Evolutionary conservation across 2,888 invertebrate genomes (phyloP).

Genomic region (Pristionchus arcanus): DNA sequence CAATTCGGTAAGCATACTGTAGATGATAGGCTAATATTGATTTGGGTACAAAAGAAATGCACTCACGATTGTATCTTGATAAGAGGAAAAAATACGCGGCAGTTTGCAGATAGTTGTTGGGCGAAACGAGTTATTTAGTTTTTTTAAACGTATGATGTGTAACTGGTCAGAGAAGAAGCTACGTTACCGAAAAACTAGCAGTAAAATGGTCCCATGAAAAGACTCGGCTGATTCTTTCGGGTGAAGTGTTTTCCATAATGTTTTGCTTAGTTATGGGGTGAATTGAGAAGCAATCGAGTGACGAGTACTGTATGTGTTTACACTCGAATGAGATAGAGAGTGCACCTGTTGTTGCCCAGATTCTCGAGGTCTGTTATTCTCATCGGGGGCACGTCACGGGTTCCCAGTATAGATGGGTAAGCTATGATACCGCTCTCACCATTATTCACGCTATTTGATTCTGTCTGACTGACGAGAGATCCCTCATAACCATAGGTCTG

Average conservation of each 20-base stretch:
- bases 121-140: no score
- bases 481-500: neutral
- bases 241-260: neutral
- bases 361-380: neutral
- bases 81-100: no score
- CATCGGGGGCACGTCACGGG: neutral
- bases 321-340: neutral
- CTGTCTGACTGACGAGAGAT: neutral
- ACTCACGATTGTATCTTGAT: no score
- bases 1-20: neutral
- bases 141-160: no score
- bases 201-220: neutral
- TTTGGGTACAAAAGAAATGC: neutral
- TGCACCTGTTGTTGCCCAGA: neutral
- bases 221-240: neutral
- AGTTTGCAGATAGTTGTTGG: no score
- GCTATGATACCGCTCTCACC: neutral
- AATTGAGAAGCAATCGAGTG: neutral
- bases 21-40: neutral
- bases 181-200: no score
- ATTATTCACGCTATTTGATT: neutral
- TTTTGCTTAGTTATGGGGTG: neutral
- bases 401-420: conserved; percentile 7
- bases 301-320: conserved; percentile 8
- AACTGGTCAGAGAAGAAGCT: no score